Conservation (phyloP, 2,888 invertebrate genomes). For the Dryadula phaetusa region DNA sequence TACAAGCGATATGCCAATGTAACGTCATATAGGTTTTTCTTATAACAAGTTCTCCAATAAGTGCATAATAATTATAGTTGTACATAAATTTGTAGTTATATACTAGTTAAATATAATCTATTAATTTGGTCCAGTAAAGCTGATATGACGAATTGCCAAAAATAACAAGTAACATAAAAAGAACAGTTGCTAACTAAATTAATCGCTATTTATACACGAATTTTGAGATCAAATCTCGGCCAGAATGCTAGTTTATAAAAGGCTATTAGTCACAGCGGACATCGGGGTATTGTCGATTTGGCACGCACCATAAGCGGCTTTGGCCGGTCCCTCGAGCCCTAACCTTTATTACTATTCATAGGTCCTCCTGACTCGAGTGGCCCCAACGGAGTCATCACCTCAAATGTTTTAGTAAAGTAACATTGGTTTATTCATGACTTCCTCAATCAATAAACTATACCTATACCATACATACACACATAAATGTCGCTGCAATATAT, state of each 20-base stretch:
- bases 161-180: conserved; percentile 2
- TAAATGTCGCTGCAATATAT: neutral
- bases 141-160: neutral
- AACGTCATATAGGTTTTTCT: neutral
- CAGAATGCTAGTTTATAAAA: conserved; percentile 68
- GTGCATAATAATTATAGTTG: no score
- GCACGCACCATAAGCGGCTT: conserved; percentile 80
- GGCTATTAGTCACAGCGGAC: conserved; percentile 64
- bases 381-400: conserved; percentile 47
- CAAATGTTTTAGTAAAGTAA: conserved; percentile 43
- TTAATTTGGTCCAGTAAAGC: neutral
- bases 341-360: conserved; percentile 81
- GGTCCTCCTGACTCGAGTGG: conserved; percentile 60
- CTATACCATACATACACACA: neutral
- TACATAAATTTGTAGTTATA: no score
- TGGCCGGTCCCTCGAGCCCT: conserved; percentile 62
- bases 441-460: conserved; percentile 5
- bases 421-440: conserved; percentile 14
- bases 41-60: no score
- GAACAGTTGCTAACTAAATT: conserved; percentile 3
- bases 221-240: conserved; percentile 53
- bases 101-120: no score
- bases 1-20: neutral
- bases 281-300: conserved; percentile 79
- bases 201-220: conserved; percentile 30